phyloP scores from a whole-genome alignment of 2,113 vertebrate genomes.

The Chaenocephalus aceratus region DNA sequence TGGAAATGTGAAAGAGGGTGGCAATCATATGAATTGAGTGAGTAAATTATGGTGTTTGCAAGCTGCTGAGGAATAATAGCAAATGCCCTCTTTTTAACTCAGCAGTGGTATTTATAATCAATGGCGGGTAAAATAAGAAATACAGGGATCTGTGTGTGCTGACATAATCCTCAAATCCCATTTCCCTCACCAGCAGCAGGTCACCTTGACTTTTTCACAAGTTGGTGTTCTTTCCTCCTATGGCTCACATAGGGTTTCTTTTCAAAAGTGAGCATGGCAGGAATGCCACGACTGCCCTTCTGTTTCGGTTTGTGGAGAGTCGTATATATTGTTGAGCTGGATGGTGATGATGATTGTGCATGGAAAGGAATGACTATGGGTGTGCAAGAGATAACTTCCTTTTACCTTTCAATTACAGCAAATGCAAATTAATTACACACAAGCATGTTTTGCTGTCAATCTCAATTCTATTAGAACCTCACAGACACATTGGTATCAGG shows the following conservation, averaged over 20 bases:
- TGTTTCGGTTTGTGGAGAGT: neutral
- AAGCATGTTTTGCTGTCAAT: neutral
- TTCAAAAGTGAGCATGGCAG: slow-evolving; percentile 4
- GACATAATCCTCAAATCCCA: slow-evolving; percentile 22
- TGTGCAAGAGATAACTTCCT: neutral
- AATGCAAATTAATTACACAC: neutral
- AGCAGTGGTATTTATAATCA: neutral
- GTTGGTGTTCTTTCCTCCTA: slow-evolving; percentile 34
- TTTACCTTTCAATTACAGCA: slow-evolving; percentile 1
- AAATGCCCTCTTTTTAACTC: neutral
- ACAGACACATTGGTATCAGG: neutral
- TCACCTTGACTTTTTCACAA: slow-evolving; percentile 60
- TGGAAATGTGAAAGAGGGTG: slow-evolving; percentile 8
- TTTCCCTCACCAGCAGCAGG: slow-evolving; percentile 38
- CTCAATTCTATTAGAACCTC: neutral
- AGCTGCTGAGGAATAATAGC: neutral
- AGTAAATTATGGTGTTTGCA: neutral
- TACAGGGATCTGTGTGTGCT: slow-evolving; percentile 12
- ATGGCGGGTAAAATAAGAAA: slow-evolving; percentile 22
- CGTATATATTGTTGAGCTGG: neutral
- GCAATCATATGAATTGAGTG: neutral
- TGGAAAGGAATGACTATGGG: neutral
- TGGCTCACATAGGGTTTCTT: neutral
- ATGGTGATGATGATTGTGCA: neutral
- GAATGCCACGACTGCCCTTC: slow-evolving; percentile 3